Conservation (phyloP, 2,888 invertebrate genomes). For the Brenthis ino region DNA sequence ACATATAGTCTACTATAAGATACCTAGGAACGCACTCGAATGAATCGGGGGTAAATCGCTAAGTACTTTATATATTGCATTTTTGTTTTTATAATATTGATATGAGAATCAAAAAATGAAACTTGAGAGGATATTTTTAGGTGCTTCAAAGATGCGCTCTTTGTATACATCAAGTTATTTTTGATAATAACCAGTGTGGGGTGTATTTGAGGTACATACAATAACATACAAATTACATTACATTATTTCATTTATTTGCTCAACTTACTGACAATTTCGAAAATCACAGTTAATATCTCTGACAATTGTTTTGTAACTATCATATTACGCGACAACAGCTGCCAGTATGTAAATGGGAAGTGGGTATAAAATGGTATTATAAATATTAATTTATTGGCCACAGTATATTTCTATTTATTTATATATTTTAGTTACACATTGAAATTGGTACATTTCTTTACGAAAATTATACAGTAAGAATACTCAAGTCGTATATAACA, state of each 20-base stretch:
- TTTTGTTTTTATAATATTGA: too few species aligned
- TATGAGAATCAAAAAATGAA: too few species aligned
- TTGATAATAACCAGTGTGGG: not conserved
- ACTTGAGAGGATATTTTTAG: too few species aligned
- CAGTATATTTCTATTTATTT: slow-evolving; percentile 71
- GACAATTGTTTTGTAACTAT: slow-evolving; percentile 77
- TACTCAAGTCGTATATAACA: slow-evolving; percentile 15
- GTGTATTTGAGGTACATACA: slow-evolving; percentile 20
- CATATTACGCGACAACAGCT: slow-evolving; percentile 72
- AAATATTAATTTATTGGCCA: slow-evolving; percentile 79
- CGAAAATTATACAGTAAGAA: slow-evolving; percentile 38
- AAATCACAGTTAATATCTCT: slow-evolving; percentile 81
- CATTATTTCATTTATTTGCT: slow-evolving; percentile 81
- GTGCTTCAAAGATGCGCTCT: too few species aligned
- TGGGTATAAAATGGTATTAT: slow-evolving; percentile 80
- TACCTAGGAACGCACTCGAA: too few species aligned
- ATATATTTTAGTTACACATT: slow-evolving; percentile 66
- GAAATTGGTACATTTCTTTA: slow-evolving; percentile 44
- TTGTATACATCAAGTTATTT: too few species aligned
- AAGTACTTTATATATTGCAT: too few species aligned
- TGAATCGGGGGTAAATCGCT: too few species aligned
- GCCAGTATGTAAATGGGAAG: slow-evolving; percentile 76
- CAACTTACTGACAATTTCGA: slow-evolving; percentile 83
- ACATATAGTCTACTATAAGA: too few species aligned
- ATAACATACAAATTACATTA: slow-evolving; percentile 46